Percentiles rank a stretch among this genome's conserved stretches.
Evolutionary conservation across 2,797 vertebrate genomes (phyloP).

Genomic region (Macropus fuliginosus): DNA sequence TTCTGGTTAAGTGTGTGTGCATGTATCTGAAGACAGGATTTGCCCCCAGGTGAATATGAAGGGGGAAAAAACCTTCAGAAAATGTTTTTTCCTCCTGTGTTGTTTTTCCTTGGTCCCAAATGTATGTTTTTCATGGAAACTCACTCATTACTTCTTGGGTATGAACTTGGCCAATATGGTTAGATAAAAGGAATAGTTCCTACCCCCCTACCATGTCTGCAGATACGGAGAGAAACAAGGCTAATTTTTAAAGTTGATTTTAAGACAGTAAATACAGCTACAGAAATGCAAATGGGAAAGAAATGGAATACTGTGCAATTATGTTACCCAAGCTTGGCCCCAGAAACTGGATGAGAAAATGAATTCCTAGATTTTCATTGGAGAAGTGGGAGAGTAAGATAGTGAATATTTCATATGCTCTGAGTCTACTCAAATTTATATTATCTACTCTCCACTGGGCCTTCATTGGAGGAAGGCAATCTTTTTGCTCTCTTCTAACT

Average conservation of each 20-base stretch:
- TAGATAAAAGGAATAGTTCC: not conserved
- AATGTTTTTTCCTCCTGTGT: not conserved
- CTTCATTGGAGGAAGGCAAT: not conserved
- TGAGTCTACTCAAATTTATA: not conserved
- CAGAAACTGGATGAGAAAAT: not conserved
- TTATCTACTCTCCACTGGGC: not conserved
- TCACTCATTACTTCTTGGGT: not conserved
- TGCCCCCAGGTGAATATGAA: not conserved
- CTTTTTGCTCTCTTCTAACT: not conserved
- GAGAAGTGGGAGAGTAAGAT: not conserved
- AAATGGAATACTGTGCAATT: not conserved
- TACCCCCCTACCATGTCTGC: not conserved
- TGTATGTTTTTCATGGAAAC: not conserved
- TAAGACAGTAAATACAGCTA: not conserved
- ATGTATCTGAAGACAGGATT: not conserved
- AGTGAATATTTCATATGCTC: not conserved
- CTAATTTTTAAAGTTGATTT: not conserved
- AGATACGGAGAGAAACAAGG: not conserved
- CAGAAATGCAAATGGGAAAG: not conserved
- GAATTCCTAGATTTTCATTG: not conserved
- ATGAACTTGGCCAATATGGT: not conserved
- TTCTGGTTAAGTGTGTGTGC: slow-evolving; percentile 5
- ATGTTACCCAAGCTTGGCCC: not conserved
- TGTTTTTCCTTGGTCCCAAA: slow-evolving; percentile 14
- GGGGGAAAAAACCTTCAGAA: not conserved